These are phyloP conservation scores for Drosophila lacicola DNA, from an alignment of 2,888 invertebrate genomes.

Conservation along the genomic window DNA sequence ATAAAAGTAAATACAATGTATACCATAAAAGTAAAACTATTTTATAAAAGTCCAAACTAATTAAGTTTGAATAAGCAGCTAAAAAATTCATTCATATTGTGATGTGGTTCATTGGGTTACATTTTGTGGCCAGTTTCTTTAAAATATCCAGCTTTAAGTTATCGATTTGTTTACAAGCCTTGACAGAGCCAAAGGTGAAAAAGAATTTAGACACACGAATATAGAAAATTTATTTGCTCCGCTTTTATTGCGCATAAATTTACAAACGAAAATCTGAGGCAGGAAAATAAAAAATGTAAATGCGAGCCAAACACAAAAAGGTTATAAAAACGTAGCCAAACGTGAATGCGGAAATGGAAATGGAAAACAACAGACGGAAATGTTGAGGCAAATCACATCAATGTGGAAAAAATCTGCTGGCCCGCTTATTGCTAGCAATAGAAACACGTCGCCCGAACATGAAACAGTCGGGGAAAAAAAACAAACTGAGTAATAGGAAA, in stretches of 20 bases:
- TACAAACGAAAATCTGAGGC: constrained; percentile 61
- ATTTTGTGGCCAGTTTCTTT: background rate
- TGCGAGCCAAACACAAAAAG: constrained; percentile 54
- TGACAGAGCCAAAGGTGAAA: constrained; percentile 2
- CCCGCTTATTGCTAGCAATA: constrained; percentile 56
- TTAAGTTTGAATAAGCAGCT: no score
- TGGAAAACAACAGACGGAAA: constrained; percentile 19
- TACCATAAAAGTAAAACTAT: no score
- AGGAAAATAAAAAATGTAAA: constrained; percentile 59
- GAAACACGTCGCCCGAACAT: constrained; percentile 63
- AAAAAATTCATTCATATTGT: no score
- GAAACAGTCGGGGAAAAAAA: constrained; percentile 9
- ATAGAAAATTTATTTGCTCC: constrained; percentile 47
- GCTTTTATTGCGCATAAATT: constrained; percentile 77
- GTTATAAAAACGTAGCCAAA: constrained; percentile 63
- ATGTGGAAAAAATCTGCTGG: constrained; percentile 74
- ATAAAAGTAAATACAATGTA: no score
- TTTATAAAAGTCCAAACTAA: no score
- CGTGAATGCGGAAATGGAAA: constrained; percentile 45
- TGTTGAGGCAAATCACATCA: constrained; percentile 70
- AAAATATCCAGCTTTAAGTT: constrained; percentile 39
- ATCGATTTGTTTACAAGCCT: constrained; percentile 56
- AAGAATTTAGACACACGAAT: constrained; percentile 8
- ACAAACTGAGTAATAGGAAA: constrained; percentile 8
- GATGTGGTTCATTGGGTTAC: no score